Percentiles rank a stretch among this genome's conserved stretches.
Conservation (phyloP, 2,113 vertebrate genomes). For the Onychostruthus taczanowskii region DNA sequence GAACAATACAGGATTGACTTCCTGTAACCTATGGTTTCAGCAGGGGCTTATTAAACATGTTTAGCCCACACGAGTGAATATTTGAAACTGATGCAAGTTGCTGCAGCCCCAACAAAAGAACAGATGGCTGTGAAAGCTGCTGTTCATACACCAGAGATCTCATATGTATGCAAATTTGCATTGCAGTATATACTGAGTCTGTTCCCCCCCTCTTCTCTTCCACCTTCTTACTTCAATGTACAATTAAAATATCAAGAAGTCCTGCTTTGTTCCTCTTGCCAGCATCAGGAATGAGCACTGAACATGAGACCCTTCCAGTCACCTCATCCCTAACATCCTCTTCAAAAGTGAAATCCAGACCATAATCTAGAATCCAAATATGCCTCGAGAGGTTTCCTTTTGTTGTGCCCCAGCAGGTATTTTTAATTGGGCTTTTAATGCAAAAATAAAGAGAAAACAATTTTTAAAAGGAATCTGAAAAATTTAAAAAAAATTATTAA, state of each 20-base stretch:
- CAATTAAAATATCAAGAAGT: neutral
- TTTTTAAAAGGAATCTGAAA: neutral
- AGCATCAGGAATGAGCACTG: neutral
- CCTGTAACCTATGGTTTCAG: neutral
- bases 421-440: neutral
- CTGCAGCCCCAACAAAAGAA: slow-evolving; percentile 58
- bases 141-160: slow-evolving; percentile 48
- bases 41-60: neutral
- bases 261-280: neutral
- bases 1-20: neutral
- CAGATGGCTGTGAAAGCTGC: slow-evolving; percentile 65
- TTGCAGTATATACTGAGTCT: slow-evolving; percentile 15
- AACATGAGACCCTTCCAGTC: neutral
- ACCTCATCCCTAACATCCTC: neutral
- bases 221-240: slow-evolving; percentile 4
- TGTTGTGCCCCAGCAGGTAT: neutral
- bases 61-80: slow-evolving; percentile 44
- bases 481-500: neutral
- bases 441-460: neutral
- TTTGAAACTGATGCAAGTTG: slow-evolving; percentile 43
- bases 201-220: neutral
- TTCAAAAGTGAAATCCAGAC: neutral
- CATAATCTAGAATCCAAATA: neutral
- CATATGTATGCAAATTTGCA: slow-evolving; percentile 49
- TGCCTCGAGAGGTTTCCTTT: neutral